Evolutionary conservation across 2,797 vertebrate genomes (phyloP), one percentile per base, ranked within the genome.

Genomic region (Buceros bicornis): DNA sequence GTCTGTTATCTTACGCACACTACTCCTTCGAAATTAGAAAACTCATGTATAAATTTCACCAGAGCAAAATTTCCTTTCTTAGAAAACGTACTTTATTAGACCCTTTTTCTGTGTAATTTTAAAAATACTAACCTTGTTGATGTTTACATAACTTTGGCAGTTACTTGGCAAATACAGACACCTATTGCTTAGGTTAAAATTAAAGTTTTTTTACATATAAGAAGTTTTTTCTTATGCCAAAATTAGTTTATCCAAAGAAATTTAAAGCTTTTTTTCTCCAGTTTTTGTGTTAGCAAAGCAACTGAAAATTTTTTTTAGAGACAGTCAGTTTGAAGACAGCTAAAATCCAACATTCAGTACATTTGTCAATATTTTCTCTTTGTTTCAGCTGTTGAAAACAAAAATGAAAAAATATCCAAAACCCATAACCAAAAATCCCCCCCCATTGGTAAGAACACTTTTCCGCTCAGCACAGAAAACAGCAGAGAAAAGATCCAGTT

Each of bases 1-100:
- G 26, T 22, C 12, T 93, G 58, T 83, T 91, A 73, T 72, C 79
- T 93, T 92, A 90, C 94, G 93, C 77, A 91, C 29, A 31, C 35
- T 16, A 66, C 4, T 29, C 65, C 60, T 43, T 6, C 50, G 16
- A 86, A 93, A 77, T 69, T 58, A 85, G 26, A 87, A 93, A 93
- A 85, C 8, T 60, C 40, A 48, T 24, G 35, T 21, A 94, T 45
- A 78, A 78, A 91, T 69, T 88, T 81, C 50, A 89, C 33, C 16
- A 78, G 58, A 86, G 48, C 1, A 86, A 73, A 91, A 88, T 40
- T 69, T 58, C 19, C 16, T 80, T 73, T 76, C 29, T 80, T 22
- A 45, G 69, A 80, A 65, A 25, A 33, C 50, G 6, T 47, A 13
- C 64, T 94, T 83, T 65, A 91, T 10, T 72, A 15, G 42, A 78